Percentiles rank a stretch among this genome's conserved stretches.
Conservation (phyloP, 2,888 invertebrate species). For the Leptogaster cylindrica region DNA sequence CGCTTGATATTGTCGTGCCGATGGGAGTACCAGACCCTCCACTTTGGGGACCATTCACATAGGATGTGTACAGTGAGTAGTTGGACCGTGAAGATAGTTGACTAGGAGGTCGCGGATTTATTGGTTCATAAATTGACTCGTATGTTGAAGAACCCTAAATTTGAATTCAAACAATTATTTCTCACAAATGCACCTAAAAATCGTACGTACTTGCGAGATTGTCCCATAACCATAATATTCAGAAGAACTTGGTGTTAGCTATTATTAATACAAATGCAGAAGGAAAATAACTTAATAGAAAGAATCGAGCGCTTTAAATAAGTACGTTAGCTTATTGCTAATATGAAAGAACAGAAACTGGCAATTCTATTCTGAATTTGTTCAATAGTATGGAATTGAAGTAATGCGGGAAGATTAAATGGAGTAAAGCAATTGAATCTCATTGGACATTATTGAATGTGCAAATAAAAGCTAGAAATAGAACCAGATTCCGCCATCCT, state of each 20-base stretch:
- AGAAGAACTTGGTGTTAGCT: slow-evolving; percentile 50
- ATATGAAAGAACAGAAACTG: no score
- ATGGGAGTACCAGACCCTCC: slow-evolving; percentile 21
- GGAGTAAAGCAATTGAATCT: no score
- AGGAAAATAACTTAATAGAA: neutral
- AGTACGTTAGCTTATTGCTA: no score
- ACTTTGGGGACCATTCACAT: slow-evolving; percentile 63
- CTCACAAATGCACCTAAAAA: no score
- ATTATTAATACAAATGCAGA: neutral
- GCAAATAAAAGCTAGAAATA: no score
- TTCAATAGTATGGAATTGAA: no score
- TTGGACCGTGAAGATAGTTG: slow-evolving; percentile 72
- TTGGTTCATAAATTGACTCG: slow-evolving; percentile 91
- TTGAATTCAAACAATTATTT: slow-evolving; percentile 52
- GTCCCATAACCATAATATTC: slow-evolving; percentile 69
- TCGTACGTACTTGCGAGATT: slow-evolving; percentile 73
- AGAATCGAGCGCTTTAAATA: no score
- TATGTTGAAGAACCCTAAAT: slow-evolving; percentile 77
- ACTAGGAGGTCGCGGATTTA: slow-evolving; percentile 80
- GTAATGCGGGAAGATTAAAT: no score
- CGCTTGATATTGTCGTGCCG: slow-evolving; percentile 4
- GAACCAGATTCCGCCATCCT: no score
- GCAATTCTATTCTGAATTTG: no score
- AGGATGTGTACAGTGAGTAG: slow-evolving; percentile 73
- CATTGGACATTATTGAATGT: no score